Base-by-base conservation (phyloP, 1,140 invertebrate genomes). In the Pogonomyrmex barbatus region DNA sequence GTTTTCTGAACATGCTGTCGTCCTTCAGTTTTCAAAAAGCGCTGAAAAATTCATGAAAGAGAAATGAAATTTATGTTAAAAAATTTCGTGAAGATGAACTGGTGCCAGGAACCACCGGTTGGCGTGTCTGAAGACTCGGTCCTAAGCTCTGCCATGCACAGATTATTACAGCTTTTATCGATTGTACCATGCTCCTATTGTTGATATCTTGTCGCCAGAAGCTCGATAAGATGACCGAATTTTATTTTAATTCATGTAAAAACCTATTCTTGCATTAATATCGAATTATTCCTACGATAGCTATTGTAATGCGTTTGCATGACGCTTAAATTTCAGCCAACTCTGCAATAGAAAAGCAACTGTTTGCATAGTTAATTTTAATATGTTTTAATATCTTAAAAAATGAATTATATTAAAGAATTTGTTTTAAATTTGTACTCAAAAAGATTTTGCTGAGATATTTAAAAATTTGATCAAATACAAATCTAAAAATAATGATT, bases 21-120 rank as follows among this genome's bases (percentile, higher is more conserved):
- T 67, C 4, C 10, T 50, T 68, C 30, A 68, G 0, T 50, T 30
- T 83, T 10, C 5, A 60, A 36, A 17, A 33, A 71, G 4, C 30
- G 4, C 33, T 52, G 42, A 42, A 45, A 45, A 45, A 45, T 76
- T 70, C 47, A 36, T 52, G 9, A 4, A 68, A 52, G 6, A 86
- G 14, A 50, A 68, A 24, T 50, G 12, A 47, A 68, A 67, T 67
- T 67, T 4, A 67, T 30, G 65, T 9, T 65, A n/a, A 52, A 68
- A 58, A 87, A 68, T 45, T 39, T 52, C 50, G 50, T 1, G 17
- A 87, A 85, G 77, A 91, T 88, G 52, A 77, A 52, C 56, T 47
- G 84, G 91, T 92, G 63, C 91, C 91, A 92, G 91, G 91, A 91
- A 68, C 85, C 17, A 86, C 83, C 89, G 39, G 56, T 65, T 91